A percentile compares a stretch with the other conserved stretches of the same genome.
These are phyloP conservation scores for Zosterops hypoxanthus DNA, from an alignment of 2,113 vertebrate genomes.

Conservation along the genomic window DNA sequence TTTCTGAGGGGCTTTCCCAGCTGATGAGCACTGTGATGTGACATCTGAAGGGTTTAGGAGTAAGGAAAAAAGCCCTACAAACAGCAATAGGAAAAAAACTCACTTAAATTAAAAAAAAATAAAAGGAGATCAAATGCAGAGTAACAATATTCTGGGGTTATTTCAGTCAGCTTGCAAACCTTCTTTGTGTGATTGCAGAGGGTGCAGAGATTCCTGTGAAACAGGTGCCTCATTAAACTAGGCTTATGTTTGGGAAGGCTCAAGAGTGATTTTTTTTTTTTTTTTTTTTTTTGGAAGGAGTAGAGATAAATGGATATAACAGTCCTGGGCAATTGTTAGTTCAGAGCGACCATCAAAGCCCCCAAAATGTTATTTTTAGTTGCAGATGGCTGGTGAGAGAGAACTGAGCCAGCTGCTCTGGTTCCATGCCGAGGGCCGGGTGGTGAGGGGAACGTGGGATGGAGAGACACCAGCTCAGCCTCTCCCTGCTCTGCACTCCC, in stretches of 20 bases:
- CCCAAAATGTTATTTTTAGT: constrained; percentile 48
- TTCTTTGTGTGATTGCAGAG: neutral
- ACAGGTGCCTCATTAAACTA: constrained; percentile 46
- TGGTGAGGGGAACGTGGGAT: constrained; percentile 48
- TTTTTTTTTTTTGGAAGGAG: neutral
- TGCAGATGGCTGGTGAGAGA: constrained; percentile 66
- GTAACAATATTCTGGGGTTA: neutral
- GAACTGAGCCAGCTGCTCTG: constrained; percentile 14
- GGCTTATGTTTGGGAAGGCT: neutral
- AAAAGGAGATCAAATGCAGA: neutral
- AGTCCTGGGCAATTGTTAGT: constrained; percentile 37
- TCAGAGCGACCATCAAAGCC: constrained; percentile 63
- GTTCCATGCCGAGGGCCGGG: neutral
- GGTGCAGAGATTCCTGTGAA: neutral
- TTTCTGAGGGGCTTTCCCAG: neutral
- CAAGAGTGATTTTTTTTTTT: neutral
- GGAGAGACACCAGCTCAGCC: constrained; percentile 47
- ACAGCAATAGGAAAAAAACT: neutral
- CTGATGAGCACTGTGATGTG: neutral
- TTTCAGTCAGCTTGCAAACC: neutral
- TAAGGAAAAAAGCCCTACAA: neutral
- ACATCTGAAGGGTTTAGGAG: neutral
- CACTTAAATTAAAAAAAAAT: neutral
- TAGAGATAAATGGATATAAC: constrained; percentile 31
- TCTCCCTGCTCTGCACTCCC: neutral